phyloP scores from a whole-genome alignment of 2,797 vertebrate genomes.

The Rhynchotus rufescens region DNA sequence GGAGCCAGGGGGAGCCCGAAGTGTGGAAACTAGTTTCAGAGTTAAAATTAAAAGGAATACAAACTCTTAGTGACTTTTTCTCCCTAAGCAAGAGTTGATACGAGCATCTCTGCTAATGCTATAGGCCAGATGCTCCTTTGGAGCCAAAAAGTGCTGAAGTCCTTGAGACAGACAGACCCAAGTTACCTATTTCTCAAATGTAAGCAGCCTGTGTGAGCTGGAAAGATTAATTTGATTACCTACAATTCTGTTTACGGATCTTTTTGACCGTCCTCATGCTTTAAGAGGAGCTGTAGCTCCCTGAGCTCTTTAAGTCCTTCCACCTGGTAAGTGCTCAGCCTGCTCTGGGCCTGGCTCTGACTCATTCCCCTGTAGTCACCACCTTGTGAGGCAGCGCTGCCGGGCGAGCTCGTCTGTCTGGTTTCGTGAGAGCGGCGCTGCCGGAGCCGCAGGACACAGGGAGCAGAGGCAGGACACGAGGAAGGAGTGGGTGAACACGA shows the following conservation, averaged over 20 bases:
- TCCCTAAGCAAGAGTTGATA: neutral
- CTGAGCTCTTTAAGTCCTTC: neutral
- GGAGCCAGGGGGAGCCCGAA: neutral
- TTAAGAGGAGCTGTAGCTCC: neutral
- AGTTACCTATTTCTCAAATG: neutral
- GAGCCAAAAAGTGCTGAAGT: neutral
- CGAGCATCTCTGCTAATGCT: neutral
- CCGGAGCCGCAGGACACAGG: neutral
- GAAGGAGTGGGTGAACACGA: neutral
- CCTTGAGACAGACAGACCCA: neutral
- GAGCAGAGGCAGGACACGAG: neutral
- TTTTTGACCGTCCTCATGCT: neutral
- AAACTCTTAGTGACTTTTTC: neutral
- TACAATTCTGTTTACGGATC: neutral
- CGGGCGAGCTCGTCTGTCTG: neutral
- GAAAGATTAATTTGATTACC: neutral
- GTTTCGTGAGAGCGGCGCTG: neutral
- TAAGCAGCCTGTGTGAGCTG: neutral
- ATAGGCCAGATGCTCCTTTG: neutral
- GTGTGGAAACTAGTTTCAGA: neutral
- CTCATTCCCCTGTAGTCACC: neutral
- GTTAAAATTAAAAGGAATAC: rapidly evolving
- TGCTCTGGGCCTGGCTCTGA: slow-evolving; percentile 1
- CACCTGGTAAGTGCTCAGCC: neutral
- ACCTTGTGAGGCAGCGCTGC: neutral